Conservation (phyloP, 2,888 invertebrate genomes). For the Agrotis ipsilon region DNA sequence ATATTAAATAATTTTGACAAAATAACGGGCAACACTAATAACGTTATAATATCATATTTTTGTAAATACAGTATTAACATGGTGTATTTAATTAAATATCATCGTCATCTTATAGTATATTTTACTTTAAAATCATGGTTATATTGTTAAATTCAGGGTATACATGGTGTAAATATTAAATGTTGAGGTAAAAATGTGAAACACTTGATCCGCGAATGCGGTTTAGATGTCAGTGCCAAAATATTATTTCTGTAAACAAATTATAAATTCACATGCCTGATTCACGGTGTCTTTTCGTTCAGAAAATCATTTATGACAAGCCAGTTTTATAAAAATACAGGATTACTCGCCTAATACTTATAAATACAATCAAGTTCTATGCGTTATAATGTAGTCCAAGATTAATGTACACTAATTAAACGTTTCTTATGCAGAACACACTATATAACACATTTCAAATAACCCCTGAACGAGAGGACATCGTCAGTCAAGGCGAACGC, state of each 20-base stretch:
- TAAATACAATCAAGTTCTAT: background rate
- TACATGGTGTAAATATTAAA: constrained; percentile 67
- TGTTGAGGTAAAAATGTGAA: constrained; percentile 57
- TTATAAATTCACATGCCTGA: constrained; percentile 41
- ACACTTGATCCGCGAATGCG: constrained; percentile 52
- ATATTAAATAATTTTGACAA: constrained; percentile 50
- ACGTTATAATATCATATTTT: constrained; percentile 77
- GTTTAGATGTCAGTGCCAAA: constrained; percentile 65
- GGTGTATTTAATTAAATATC: constrained; percentile 76
- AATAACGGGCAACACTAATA: constrained; percentile 67
- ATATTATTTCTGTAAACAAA: constrained; percentile 54
- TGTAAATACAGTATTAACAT: constrained; percentile 83
- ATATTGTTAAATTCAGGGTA: constrained; percentile 78
- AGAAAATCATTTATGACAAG: constrained; percentile 5
- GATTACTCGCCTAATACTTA: background rate
- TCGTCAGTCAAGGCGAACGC: constrained; percentile 30
- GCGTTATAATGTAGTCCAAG: background rate
- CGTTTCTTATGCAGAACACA: constrained; percentile 49
- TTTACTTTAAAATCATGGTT: constrained; percentile 74
- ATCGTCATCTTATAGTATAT: constrained; percentile 70
- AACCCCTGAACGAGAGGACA: constrained; percentile 36
- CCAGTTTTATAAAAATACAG: constrained; percentile 10
- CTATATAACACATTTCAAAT: background rate
- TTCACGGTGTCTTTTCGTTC: constrained; percentile 49
- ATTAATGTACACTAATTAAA: constrained; percentile 47